Conservation (phyloP, 2,888 invertebrate genomes). For the Nemapogon koenigi region DNA sequence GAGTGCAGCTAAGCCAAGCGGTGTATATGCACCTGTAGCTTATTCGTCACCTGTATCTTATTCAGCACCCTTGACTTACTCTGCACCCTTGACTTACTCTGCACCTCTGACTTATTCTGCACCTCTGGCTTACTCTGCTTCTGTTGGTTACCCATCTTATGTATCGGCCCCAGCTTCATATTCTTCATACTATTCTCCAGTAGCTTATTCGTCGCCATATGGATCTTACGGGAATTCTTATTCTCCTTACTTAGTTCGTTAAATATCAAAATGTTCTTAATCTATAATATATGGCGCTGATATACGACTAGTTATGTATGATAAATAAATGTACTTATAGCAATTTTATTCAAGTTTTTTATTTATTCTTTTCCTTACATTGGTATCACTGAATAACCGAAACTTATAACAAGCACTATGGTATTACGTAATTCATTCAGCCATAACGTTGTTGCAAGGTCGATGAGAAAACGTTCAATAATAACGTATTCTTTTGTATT, state of each 20-base stretch:
- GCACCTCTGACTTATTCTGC: slow-evolving; percentile 15
- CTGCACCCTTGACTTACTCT: slow-evolving; percentile 17
- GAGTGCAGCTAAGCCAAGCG: slow-evolving; percentile 33
- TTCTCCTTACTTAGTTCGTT: slow-evolving; percentile 1
- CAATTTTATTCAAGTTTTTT: no score
- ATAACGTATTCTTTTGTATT: slow-evolving; percentile 57
- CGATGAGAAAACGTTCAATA: no score
- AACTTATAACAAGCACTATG: no score
- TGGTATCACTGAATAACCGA: no score
- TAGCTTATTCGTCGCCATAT: slow-evolving; percentile 9
- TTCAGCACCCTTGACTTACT: slow-evolving; percentile 15
- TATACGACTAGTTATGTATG: no score
- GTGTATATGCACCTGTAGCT: slow-evolving; percentile 11
- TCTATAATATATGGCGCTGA: no score
- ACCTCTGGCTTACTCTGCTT: slow-evolving; percentile 14
- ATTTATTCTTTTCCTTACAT: no score
- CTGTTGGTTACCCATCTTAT: slow-evolving; percentile 5
- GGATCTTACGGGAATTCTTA: slow-evolving; percentile 14
- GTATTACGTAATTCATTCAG: no score
- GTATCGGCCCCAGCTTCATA: background rate
- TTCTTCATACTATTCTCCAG: slow-evolving; percentile 15
- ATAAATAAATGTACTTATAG: no score
- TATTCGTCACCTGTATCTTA: slow-evolving; percentile 12
- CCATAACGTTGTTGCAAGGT: no score
- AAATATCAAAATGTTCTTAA: no score